These are phyloP conservation scores for Bryconaethiops microstoma DNA, from an alignment of 2,797 vertebrate genomes.

Conservation along the genomic window DNA sequence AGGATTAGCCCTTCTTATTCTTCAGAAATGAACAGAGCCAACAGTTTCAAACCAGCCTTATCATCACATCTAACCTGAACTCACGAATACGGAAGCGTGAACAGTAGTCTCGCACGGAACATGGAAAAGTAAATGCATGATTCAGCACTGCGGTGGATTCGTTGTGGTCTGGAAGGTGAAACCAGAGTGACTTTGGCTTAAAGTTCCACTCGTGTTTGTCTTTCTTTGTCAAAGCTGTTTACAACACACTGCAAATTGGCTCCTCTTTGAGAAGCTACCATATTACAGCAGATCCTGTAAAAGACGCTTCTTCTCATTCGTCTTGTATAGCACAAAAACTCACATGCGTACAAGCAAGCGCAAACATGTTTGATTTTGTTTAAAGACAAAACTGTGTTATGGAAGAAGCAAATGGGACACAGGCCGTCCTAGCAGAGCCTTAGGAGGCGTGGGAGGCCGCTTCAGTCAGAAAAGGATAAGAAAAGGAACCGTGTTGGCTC, in stretches of 20 bases:
- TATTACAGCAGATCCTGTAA: conserved; percentile 53
- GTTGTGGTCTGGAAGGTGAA: conserved; percentile 32
- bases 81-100: conserved; percentile 67
- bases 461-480: not conserved
- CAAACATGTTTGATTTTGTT: conserved; percentile 59
- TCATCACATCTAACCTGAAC: conserved; percentile 51
- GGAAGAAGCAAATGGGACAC: not conserved
- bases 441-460: conserved; percentile 6
- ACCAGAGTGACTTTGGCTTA: conserved; percentile 58
- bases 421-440: not conserved
- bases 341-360: not conserved
- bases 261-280: conserved; percentile 59
- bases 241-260: conserved; percentile 69
- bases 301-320: not conserved
- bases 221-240: conserved; percentile 71
- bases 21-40: not conserved
- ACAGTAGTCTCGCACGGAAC: conserved; percentile 69
- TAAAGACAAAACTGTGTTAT: conserved; percentile 48
- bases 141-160: conserved; percentile 62
- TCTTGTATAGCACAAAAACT: not conserved
- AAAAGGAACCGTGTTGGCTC: conserved; percentile 14
- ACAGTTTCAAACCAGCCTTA: conserved; percentile 38
- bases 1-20: not conserved
- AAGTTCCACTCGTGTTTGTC: conserved; percentile 63
- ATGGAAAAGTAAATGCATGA: conserved; percentile 52